Base-by-base conservation (phyloP, 2,113 vertebrate species). In the Coryphaenoides rupestris region DNA sequence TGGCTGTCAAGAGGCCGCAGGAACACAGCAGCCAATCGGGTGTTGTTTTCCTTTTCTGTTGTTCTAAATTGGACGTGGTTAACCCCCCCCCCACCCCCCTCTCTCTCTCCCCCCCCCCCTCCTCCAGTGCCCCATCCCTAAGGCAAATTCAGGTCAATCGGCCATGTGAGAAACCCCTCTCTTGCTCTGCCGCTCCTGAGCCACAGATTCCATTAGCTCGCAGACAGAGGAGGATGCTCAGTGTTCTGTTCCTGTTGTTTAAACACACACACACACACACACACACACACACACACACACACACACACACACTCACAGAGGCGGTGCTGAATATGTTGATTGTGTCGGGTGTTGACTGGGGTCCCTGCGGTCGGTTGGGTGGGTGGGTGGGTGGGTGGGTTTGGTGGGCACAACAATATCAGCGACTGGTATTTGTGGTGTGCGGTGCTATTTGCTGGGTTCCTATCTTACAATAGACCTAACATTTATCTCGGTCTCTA, bases 401-500 rank as follows among this genome's bases (percentile, higher is more conserved):
- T 10, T 40, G 33, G 33, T 40, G 33, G 13, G 33, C 9, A 12
- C 9, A 40, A 40, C 9, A 12, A 40, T 40, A 40, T 40, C 33
- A 40, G 33, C 9, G 33, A 40, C 9, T 40, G 6, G 33, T 40
- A 12, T 40, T 40, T 40, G 33, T 58, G 28, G 63, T 50, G 55
- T 24, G 26, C 19, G 50, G 55, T 24, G 26, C 19, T 46, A 45
- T 60, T 45, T 45, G 58, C 66, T 66, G 67, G 73, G 62, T 75
- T 58, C 58, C 70, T 79, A 71, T 82, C 68, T 64, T 59, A 62
- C 70, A n/a, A 77, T 63, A 69, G 63, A 52, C 65, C 40, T 3
- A 73, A 58, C 77, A 84, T 86, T 87, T 70, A 46, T 86, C 76
- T 82, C 72, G 76, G 68, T 76, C 63, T 67, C 74, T 55, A 75